A percentile compares a stretch with the other conserved stretches of the same genome.
Evolutionary conservation across 2,888 invertebrate species (phyloP).

Genomic region (Cheilosia vernalis): DNA sequence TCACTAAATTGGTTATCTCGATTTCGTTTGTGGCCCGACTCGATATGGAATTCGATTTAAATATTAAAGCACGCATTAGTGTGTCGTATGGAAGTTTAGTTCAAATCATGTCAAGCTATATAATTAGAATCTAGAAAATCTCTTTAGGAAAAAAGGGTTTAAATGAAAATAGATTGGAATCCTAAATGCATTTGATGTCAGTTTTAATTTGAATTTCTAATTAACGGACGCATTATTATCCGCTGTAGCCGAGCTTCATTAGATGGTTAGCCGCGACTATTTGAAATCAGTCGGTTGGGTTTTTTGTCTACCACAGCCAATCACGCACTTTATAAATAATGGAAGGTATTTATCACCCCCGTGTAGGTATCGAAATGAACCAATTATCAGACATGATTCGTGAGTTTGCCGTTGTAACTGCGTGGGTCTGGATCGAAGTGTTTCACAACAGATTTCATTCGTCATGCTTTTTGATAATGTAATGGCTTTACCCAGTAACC

Average conservation of each 20-base stretch:
- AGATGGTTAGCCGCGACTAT: conserved; percentile 15
- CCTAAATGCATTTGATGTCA: conserved; percentile 41
- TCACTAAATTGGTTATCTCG: conserved; percentile 67
- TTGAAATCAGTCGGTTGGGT: background rate
- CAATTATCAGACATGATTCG: background rate
- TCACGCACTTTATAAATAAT: conserved; percentile 1
- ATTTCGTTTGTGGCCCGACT: conserved; percentile 50
- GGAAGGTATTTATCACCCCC: background rate
- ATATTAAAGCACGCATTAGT: conserved; percentile 4
- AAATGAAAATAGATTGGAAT: conserved; percentile 53
- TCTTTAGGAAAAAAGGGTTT: conserved; percentile 14
- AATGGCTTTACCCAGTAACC: too few relatives aligned
- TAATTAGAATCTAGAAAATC: conserved; percentile 38
- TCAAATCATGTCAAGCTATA: conserved; percentile 46
- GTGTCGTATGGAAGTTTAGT: conserved; percentile 27
- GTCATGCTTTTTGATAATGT: too few relatives aligned
- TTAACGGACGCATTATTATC: conserved; percentile 45
- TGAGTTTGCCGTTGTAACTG: background rate
- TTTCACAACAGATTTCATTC: too few relatives aligned
- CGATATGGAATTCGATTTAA: conserved; percentile 17
- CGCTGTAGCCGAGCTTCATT: conserved; percentile 22
- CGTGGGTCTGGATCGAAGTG: background rate
- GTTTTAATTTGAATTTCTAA: conserved; percentile 61
- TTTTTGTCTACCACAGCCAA: background rate
- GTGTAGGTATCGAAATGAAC: too few relatives aligned